Evolutionary conservation across 2,888 invertebrate species (phyloP), one percentile per base, ranked within the genome.

Genomic region (Orthosia gracilis): DNA sequence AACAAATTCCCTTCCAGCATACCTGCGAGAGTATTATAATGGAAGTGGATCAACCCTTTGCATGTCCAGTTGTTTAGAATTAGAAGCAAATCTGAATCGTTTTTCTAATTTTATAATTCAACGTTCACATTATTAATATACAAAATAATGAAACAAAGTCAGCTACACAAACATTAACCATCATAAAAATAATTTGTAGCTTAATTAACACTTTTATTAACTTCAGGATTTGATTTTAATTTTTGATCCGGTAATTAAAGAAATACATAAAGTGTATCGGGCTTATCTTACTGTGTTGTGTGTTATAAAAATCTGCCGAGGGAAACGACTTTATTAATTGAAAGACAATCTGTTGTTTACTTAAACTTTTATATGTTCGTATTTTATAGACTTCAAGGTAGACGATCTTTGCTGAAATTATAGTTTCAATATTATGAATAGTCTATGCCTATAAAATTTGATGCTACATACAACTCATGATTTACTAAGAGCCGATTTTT

Each of bases 201-300:
- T 63, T 81, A 75, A 81, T 84, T 65, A 76, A 62, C 54, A 80
- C 54, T 66, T 69, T 69, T 72, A 84, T 68, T 52, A 67, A 62
- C 45, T 66, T 62, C 61, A 65, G 67, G 17, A 71, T 69, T 61
- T n/a, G 61, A 71, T 69, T 77, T 82, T 69, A 68, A 77, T 64
- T 74, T 69, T 54, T 59, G 67, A 77, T 82, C 83, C 83, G 66
- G 69, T 82, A 78, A 82, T 82, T 85, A 85, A 72, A 66, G 18
- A 52, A 69, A 69, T 21, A 69, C 66, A 67, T 69, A 72, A 76
- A 72, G 62, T 55, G 40, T 54, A 71, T 63, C 61, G 45, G 45
- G 50, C 50, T 64, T 68, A 72, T 85, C 69, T 66, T 55, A 58
- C 47, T 52, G 26, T 69, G 61, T 69, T 52, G 26, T 69, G 65